phyloP scores from a whole-genome alignment of 2,797 vertebrate species.

The Myotis vivesi region DNA sequence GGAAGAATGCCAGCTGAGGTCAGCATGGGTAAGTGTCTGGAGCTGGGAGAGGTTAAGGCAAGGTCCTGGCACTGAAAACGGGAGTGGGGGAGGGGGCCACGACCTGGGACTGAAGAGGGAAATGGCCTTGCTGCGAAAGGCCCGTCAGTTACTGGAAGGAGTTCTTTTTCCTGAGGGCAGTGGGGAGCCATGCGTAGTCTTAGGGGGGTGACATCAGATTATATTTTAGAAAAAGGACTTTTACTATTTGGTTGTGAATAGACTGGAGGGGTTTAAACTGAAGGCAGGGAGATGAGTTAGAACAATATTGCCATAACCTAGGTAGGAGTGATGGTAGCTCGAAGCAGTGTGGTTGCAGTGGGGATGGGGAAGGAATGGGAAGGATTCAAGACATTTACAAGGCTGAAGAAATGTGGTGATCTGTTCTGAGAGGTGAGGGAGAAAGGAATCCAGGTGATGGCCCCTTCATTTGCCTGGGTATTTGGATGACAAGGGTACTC shows the following conservation, averaged over 20 bases:
- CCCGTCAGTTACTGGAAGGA: neutral
- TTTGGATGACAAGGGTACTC: neutral
- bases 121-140: neutral
- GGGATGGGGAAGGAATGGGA: neutral
- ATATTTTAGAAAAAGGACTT: neutral
- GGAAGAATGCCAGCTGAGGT: neutral
- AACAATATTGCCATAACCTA: neutral
- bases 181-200: neutral
- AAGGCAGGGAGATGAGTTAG: neutral
- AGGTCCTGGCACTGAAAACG: neutral
- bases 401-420: neutral
- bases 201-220: neutral
- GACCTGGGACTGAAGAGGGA: neutral
- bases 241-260: neutral
- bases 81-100: neutral
- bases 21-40: neutral
- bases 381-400: neutral
- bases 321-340: neutral
- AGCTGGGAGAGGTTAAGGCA: neutral
- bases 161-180: neutral
- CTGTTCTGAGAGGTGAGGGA: neutral
- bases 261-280: neutral
- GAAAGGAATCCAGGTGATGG: neutral
- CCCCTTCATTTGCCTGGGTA: neutral
- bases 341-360: neutral